Conservation (phyloP, 2,888 invertebrate genomes). For the Neoascia interrupta region DNA sequence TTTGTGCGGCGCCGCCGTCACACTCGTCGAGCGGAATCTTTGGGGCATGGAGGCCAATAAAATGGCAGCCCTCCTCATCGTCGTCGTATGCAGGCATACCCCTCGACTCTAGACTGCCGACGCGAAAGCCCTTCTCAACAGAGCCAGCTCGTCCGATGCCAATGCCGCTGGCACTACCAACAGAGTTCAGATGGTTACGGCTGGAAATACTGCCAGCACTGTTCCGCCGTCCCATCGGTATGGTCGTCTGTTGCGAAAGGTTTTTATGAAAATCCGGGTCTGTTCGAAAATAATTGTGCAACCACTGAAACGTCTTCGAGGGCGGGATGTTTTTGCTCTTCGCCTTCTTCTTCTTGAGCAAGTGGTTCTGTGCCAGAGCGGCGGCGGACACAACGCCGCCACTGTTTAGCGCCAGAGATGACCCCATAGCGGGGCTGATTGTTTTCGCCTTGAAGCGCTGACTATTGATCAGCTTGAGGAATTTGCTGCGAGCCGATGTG, state of each 20-base stretch:
- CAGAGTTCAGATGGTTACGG: slow-evolving; percentile 65
- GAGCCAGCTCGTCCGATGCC: slow-evolving; percentile 33
- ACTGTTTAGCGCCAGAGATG: slow-evolving; percentile 47
- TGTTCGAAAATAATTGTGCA: slow-evolving; percentile 74
- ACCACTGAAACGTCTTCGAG: slow-evolving; percentile 71
- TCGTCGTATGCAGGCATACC: neutral
- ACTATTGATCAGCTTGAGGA: slow-evolving; percentile 56
- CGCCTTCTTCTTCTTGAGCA: slow-evolving; percentile 51
- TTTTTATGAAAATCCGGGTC: slow-evolving; percentile 76
- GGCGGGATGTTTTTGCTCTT: slow-evolving; percentile 58
- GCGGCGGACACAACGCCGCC: neutral
- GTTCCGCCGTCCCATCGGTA: slow-evolving; percentile 71
- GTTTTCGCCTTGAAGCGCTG: slow-evolving; percentile 62
- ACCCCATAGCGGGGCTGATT: slow-evolving; percentile 44
- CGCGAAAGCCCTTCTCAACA: slow-evolving; percentile 34
- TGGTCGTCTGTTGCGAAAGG: slow-evolving; percentile 73
- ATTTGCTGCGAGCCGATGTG: slow-evolving; percentile 46
- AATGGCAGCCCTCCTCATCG: slow-evolving; percentile 31
- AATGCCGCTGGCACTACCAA: slow-evolving; percentile 42
- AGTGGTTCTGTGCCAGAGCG: slow-evolving; percentile 20
- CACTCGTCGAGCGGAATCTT: slow-evolving; percentile 14
- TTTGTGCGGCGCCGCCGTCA: neutral
- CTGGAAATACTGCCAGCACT: slow-evolving; percentile 72
- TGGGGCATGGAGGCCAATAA: slow-evolving; percentile 8
- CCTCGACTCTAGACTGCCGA: slow-evolving; percentile 26